phyloP scores from a whole-genome alignment of 2,797 vertebrate genomes.

The Xiphorhynchus erythropygius region DNA sequence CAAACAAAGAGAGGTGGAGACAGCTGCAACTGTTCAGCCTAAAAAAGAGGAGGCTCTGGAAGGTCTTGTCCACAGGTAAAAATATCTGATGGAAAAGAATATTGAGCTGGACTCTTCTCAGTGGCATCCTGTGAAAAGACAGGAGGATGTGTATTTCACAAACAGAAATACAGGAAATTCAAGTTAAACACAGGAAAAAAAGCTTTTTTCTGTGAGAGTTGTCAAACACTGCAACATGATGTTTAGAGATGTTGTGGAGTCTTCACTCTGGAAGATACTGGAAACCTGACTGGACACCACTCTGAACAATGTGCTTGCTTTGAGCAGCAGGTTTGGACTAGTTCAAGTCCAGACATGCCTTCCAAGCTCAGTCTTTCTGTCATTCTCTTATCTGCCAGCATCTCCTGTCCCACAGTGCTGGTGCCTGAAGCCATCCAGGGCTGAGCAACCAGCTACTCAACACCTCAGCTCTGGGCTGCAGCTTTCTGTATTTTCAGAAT shows the following conservation, averaged over 20 bases:
- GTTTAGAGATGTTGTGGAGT: background rate
- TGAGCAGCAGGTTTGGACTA: background rate
- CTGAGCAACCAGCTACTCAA: background rate
- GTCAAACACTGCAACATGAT: background rate
- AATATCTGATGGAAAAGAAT: background rate
- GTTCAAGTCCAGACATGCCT: background rate
- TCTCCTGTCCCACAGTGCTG: background rate
- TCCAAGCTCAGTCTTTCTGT: background rate
- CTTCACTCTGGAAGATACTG: background rate
- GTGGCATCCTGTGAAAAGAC: background rate
- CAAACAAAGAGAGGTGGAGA: background rate
- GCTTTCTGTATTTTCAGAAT: conserved; percentile 22
- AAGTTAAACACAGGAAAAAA: background rate
- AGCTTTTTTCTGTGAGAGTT: background rate
- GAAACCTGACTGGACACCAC: background rate
- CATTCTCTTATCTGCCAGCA: background rate
- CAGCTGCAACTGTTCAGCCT: background rate
- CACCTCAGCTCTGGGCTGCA: background rate
- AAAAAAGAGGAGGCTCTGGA: background rate
- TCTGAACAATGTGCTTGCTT: background rate
- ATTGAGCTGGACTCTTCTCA: background rate
- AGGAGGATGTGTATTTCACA: background rate
- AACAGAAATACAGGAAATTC: background rate
- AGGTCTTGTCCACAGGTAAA: background rate
- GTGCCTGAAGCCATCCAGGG: background rate